Evolutionary conservation across 1,140 invertebrate genomes (phyloP).

Genomic region (Pantala flavescens): DNA sequence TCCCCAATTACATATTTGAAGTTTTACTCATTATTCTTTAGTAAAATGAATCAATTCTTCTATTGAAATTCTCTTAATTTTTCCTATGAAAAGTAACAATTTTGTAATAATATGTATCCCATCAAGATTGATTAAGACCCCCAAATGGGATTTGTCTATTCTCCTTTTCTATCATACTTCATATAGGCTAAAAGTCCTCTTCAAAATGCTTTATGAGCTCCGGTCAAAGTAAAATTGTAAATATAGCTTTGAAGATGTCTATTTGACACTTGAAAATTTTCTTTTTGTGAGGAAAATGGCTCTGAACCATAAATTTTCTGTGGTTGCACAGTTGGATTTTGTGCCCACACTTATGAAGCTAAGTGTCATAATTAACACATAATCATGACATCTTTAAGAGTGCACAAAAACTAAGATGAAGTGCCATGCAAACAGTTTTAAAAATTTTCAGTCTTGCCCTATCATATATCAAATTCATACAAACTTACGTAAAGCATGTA

Average conservation of each 20-base stretch:
- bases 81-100: constrained; percentile 1
- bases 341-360: neutral
- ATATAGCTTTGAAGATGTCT: neutral
- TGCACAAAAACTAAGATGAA: neutral
- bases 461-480: constrained; percentile 6
- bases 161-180: constrained; percentile 9
- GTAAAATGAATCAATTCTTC: neutral
- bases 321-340: neutral
- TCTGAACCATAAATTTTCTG: neutral
- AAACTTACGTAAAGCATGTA: neutral
- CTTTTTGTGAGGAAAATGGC: neutral
- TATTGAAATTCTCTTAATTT: constrained; percentile 9
- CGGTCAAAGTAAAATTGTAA: neutral
- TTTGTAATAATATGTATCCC: constrained; percentile 10
- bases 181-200: neutral
- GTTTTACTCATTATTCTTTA: constrained; percentile 2
- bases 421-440: neutral
- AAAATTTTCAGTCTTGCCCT: neutral
- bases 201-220: neutral
- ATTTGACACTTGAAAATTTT: neutral
- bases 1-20: neutral
- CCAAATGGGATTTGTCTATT: constrained; percentile 3
- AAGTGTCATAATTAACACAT: neutral
- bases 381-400: neutral
- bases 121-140: neutral